A percentile compares a stretch with the other conserved stretches of the same genome.
Evolutionary conservation across 1,140 invertebrate species (phyloP).

Genomic region (Aethina tumida): DNA sequence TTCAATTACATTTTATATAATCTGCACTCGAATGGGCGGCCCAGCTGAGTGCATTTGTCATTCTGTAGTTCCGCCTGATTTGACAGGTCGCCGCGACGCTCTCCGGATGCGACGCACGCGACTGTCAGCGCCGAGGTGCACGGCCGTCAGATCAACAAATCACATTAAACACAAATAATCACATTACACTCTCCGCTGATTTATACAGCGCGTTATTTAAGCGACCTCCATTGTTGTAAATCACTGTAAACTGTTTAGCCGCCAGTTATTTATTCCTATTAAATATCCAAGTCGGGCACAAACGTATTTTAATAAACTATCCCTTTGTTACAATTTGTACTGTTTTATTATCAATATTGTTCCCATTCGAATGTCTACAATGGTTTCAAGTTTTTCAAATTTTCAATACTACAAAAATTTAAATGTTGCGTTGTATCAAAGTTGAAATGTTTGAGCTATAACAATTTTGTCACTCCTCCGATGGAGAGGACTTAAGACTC

Average conservation of each 20-base stretch:
- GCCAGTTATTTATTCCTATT: slow-evolving; percentile 24
- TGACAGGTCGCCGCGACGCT: slow-evolving; percentile 31
- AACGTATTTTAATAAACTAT: no score
- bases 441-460: no score
- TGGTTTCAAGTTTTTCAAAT: no score
- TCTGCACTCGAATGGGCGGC: slow-evolving; percentile 32
- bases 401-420: no score
- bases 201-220: slow-evolving; percentile 34
- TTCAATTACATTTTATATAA: slow-evolving; percentile 38
- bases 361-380: no score
- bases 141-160: slow-evolving; percentile 34
- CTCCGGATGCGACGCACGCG: slow-evolving; percentile 16
- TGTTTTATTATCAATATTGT: no score
- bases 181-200: slow-evolving; percentile 36
- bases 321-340: no score
- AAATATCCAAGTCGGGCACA: no score
- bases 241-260: slow-evolving; percentile 30
- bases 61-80: slow-evolving; percentile 35
- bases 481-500: no score
- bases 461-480: no score
- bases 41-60: slow-evolving; percentile 36
- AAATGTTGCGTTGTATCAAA: no score
- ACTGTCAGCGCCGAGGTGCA: slow-evolving; percentile 33
- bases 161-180: slow-evolving; percentile 38
- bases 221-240: slow-evolving; percentile 29